Evolutionary conservation across 2,797 vertebrate genomes (phyloP), one percentile per base, ranked within the genome.

Genomic region (Platalea minor): DNA sequence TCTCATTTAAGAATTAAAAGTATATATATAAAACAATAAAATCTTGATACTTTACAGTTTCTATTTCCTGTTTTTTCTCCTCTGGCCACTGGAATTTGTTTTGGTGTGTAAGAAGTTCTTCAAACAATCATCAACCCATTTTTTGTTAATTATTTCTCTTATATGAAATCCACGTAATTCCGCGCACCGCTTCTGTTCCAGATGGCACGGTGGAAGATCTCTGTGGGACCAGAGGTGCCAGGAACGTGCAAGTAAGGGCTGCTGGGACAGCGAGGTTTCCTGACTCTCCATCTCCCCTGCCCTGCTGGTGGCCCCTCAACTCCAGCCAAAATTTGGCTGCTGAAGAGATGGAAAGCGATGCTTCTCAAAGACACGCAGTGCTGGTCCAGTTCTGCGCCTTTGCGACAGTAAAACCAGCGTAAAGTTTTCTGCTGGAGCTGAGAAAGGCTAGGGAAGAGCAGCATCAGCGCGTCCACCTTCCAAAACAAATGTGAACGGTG

Each of bases 11-110:
- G 95, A 98, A 85, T 96, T 94, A 87, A 89, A 93, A 85, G 75
- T 92, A 91, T 96, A 92, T 95, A 86, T 74, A 59, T 4, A 93
- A 90, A 97, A 78, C 97, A 98, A 98, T 98, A 98, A 98, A 98
- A 95, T 94, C 96, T 98, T 95, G 92, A 92, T 98, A 97, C 97
- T 98, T 97, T 95, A 96, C 86, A 5, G 1, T 45, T 88, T 91
- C 50, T 85, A 18, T 35, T 80, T 50, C 35, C 50, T 83, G 21
- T 11, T 84, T 87, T 87, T 70, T 95, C 45, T 74, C 25, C 21
- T 51, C 60, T 26, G 51, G 48, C 50, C 37, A 15, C 54, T 1
- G 16, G 54, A 68, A n/a, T 76, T 65, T 28, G 78, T 63, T 88
- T 53, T 76, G 43, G 35, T 51, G 9, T 39, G 14, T 18, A 56